Evolutionary conservation across 2,888 invertebrate species (phyloP).

Genomic region (Stenichneumon culpator): DNA sequence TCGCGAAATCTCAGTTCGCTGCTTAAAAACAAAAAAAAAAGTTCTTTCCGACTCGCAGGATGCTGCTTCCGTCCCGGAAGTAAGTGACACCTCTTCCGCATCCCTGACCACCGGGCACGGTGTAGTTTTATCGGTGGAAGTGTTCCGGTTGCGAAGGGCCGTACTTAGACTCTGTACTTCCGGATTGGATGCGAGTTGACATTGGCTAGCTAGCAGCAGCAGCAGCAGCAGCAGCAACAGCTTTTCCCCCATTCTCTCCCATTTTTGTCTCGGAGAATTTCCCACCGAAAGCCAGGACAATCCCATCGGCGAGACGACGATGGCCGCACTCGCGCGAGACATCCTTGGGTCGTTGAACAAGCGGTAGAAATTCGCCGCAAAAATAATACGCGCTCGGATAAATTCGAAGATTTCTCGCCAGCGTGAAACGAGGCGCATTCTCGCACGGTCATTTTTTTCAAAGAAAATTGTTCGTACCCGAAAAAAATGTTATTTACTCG

Average conservation of each 20-base stretch:
- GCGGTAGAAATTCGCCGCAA: slow-evolving; percentile 15
- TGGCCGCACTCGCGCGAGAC: slow-evolving; percentile 49
- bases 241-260: slow-evolving; percentile 18
- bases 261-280: slow-evolving; percentile 32
- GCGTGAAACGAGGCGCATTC: slow-evolving; percentile 14
- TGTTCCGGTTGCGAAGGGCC: background rate
- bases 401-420: slow-evolving; percentile 19
- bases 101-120: background rate
- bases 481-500: slow-evolving; percentile 1
- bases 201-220: slow-evolving; percentile 14
- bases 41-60: background rate
- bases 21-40: background rate
- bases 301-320: slow-evolving; percentile 40
- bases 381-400: slow-evolving; percentile 31
- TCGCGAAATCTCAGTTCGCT: background rate
- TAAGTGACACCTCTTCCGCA: slow-evolving; percentile 24
- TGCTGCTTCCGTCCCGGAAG: background rate
- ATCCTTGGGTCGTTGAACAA: slow-evolving; percentile 45
- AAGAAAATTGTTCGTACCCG: background rate
- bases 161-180: slow-evolving; percentile 23
- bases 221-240: slow-evolving; percentile 4
- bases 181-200: slow-evolving; percentile 1
- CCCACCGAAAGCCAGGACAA: slow-evolving; percentile 24
- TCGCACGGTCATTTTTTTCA: background rate
- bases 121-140: slow-evolving; percentile 8